Percentiles rank a stretch among this genome's conserved stretches.
Evolutionary conservation across 2,113 vertebrate genomes (phyloP).

Genomic region (Amblyopsis rosae): DNA sequence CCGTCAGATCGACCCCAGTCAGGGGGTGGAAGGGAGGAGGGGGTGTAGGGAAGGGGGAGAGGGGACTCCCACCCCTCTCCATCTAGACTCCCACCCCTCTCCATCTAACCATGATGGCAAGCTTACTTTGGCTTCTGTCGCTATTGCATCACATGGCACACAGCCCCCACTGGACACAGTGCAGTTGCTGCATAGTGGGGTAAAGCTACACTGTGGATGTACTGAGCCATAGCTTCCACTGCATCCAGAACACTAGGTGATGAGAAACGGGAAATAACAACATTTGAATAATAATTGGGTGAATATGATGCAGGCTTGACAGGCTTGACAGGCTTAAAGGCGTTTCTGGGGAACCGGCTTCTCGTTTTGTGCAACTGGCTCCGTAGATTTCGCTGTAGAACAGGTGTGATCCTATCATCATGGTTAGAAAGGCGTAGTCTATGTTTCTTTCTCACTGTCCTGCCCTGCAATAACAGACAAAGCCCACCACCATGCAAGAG

Average conservation of each 20-base stretch:
- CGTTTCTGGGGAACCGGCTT: neutral
- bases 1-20: conserved; percentile 65
- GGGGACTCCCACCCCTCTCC: too few species aligned
- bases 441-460: conserved; percentile 57
- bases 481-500: conserved; percentile 52
- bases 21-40: conserved; percentile 21
- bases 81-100: conserved; percentile 31
- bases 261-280: too few species aligned
- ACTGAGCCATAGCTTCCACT: too few species aligned
- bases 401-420: conserved; percentile 37
- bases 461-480: conserved; percentile 59
- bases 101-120: conserved; percentile 42
- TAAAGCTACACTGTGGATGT: too few species aligned
- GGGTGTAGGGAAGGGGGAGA: neutral
- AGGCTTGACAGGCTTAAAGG: neutral
- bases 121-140: conserved; percentile 39
- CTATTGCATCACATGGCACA: conserved; percentile 33
- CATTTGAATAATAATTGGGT: neutral
- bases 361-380: conserved; percentile 6
- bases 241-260: too few species aligned
- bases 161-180: too few species aligned
- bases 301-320: neutral
- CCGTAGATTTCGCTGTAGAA: conserved; percentile 7
- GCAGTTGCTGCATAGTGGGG: conserved; percentile 6
- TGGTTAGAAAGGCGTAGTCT: conserved; percentile 47